Conservation (phyloP, 2,797 vertebrate genomes). For the Percopsis omiscomaycus region DNA sequence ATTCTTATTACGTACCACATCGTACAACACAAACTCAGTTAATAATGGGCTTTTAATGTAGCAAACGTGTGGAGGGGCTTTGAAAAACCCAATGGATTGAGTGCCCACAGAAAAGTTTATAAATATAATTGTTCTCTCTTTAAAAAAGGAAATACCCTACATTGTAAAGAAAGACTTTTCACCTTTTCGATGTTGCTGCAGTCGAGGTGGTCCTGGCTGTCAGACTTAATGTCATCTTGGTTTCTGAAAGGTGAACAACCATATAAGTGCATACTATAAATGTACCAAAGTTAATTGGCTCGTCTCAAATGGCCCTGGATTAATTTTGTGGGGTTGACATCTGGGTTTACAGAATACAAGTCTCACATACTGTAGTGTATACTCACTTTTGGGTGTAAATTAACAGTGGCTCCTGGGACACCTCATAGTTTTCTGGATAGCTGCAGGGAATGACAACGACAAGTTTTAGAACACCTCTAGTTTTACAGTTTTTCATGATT, state of each 20-base stretch:
- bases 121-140: too few species aligned
- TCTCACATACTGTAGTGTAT: constrained; percentile 19
- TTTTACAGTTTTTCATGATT: too few species aligned
- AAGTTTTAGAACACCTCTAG: constrained; percentile 23
- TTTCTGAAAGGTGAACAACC: constrained; percentile 59
- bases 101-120: too few species aligned
- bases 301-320: not conserved
- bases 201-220: constrained; percentile 81
- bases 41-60: too few species aligned
- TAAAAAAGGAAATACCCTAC: too few species aligned
- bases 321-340: constrained; percentile 3
- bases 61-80: too few species aligned
- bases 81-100: too few species aligned
- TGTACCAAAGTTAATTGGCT: not conserved
- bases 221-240: constrained; percentile 74
- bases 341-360: constrained; percentile 9
- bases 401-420: constrained; percentile 55
- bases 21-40: too few species aligned
- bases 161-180: constrained; percentile 1
- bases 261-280: not conserved
- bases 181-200: constrained; percentile 79
- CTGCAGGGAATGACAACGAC: constrained; percentile 61
- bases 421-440: constrained; percentile 60
- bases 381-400: constrained; percentile 77
- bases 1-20: too few species aligned